Base-by-base conservation (phyloP, 2,888 invertebrate genomes). In the Lepetodrilus schrolli region DNA sequence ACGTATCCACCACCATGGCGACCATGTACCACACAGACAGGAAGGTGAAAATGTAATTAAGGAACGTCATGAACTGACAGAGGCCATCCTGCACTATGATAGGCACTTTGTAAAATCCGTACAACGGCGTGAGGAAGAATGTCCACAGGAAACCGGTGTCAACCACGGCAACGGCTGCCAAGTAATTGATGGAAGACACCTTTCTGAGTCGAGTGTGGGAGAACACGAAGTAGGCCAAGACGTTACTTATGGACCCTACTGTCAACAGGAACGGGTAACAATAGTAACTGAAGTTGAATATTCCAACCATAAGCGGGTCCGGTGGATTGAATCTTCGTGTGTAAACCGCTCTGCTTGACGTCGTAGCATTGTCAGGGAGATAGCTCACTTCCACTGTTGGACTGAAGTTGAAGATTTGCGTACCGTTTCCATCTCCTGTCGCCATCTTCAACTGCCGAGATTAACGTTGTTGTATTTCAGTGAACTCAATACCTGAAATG, bases 171-270 rank as follows among this genome's bases (percentile, higher is more conserved):
- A 96, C 90, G 0, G 94, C 94, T 0, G 95, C 93, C 78, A 96
- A 90, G 87, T 96, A 96, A 80, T 94, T 94, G 73, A 94, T 94
- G 0, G 95, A 95, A 0, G 95, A 95, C 17, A 94, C 93, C 58
- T 94, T 92, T 23, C 94, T 92, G 72, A 96, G 91, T 80, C 94
- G 95, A 30, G 94, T 94, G 65, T 92, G 92, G 80, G 93, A 94
- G 86, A 96, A 95, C 0, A 96, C 94, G 80, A 93, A 92, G 0
- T 95, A 92, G 0, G 95, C 95, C 0, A 95, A 86, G 26, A 93
- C 90, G 87, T 96, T 96, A 4, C 96, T 96, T n/a, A 94, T 86
- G 0, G 93, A 91, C 21, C 96, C 96, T n/a, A 95, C 91, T 8
- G 92, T 86, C 0, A 95, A 93, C 0, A 96, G 90, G 0, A 94